phyloP scores from a whole-genome alignment of 35 echinoderm and acorn worm species.

The Apostichopus japonicus region DNA sequence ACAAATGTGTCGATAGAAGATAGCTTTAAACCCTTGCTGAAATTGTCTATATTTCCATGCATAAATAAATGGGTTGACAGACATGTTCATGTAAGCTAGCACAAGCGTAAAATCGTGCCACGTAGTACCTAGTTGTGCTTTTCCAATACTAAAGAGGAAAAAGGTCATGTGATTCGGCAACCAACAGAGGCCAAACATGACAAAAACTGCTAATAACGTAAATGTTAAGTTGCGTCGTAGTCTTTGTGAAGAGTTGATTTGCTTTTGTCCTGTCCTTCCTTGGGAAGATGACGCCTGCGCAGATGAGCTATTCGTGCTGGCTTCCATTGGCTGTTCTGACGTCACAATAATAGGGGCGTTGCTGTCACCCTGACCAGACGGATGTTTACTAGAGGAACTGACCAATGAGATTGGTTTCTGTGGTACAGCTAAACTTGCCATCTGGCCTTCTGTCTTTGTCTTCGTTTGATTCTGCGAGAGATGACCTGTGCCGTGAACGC shows the following conservation, averaged over 20 bases:
- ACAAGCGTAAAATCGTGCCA: slow-evolving; percentile 60
- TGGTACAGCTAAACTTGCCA: slow-evolving; percentile 36
- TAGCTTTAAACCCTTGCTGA: slow-evolving; percentile 57
- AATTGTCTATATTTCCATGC: slow-evolving; percentile 87
- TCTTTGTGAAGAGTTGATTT: slow-evolving; percentile 17
- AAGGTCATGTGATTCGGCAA: slow-evolving; percentile 80
- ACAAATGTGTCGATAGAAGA: slow-evolving; percentile 28
- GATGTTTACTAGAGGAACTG: neutral
- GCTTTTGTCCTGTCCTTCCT: neutral
- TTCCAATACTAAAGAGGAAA: slow-evolving; percentile 65
- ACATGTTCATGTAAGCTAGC: slow-evolving; percentile 71
- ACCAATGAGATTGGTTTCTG: slow-evolving; percentile 9
- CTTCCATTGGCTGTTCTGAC: slow-evolving; percentile 14
- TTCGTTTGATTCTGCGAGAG: neutral
- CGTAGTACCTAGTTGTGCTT: slow-evolving; percentile 35
- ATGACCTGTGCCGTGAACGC: neutral
- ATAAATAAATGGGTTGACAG: slow-evolving; percentile 89
- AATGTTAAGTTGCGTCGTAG: slow-evolving; percentile 67
- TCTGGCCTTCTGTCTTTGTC: neutral
- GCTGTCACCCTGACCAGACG: neutral
- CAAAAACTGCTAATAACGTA: slow-evolving; percentile 70
- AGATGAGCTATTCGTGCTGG: slow-evolving; percentile 11
- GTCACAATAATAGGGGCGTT: neutral
- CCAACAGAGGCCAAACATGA: slow-evolving; percentile 81
- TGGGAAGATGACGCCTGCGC: slow-evolving; percentile 7